Conservation (phyloP, 2,888 invertebrate genomes). For the Tipula lateralis region DNA sequence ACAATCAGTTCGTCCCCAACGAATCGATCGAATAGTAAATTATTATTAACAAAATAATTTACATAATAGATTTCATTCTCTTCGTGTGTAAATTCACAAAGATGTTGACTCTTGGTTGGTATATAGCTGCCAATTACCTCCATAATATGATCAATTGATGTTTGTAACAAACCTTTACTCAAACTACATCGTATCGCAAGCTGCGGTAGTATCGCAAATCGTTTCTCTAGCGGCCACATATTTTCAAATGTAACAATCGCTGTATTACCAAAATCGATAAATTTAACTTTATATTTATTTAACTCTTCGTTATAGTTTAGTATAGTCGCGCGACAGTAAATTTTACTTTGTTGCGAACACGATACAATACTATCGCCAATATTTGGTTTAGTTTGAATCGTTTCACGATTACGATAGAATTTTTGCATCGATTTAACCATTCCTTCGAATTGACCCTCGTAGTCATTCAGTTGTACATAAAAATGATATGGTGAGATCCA, state of each 20-base stretch:
- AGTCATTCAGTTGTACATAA: constrained; percentile 57
- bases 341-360: constrained; percentile 64
- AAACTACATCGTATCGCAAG: constrained; percentile 68
- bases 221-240: constrained; percentile 65
- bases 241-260: constrained; percentile 59
- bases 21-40: constrained; percentile 41
- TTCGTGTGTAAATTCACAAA: constrained; percentile 43
- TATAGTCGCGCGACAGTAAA: constrained; percentile 65
- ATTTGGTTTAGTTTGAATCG: constrained; percentile 39
- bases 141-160: constrained; percentile 27
- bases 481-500: constrained; percentile 70
- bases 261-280: constrained; percentile 72
- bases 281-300: constrained; percentile 62
- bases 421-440: constrained; percentile 70
- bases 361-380: constrained; percentile 63
- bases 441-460: constrained; percentile 55
- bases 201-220: constrained; percentile 60
- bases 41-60: constrained; percentile 43
- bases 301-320: constrained; percentile 54
- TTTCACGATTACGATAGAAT: constrained; percentile 54
- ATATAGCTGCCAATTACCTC: constrained; percentile 44
- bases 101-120: constrained; percentile 29
- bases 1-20: constrained; percentile 42
- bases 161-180: constrained; percentile 54
- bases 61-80: constrained; percentile 42